Evolutionary conservation across 2,113 vertebrate genomes (phyloP), one percentile per base, ranked within the genome.

Genomic region (Tympanuchus pallidicinctus): DNA sequence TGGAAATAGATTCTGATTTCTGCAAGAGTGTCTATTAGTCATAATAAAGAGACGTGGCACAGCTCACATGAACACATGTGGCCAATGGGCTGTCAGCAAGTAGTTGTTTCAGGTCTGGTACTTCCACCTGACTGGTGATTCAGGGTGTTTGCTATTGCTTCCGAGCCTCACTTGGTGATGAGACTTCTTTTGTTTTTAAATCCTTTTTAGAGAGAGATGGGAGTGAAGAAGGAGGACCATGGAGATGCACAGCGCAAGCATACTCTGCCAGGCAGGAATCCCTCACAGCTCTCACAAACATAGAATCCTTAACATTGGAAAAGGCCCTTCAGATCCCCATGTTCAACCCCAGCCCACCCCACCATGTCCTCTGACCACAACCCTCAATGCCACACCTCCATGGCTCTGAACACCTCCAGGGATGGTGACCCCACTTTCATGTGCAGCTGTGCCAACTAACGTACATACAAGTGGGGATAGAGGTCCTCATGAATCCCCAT

Each of bases 21-120:
- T 94, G 89, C 91, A 56, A 91, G 71, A 80, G 91, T 88, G 67
- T 95, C 91, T 93, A 89, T 96, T 94, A 93, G 82, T 93, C 92
- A 93, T 32, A 50, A 77, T 56, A 71, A 85, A 90, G 78, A 86
- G 87, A 63, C 0, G 1, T 40, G 74, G 81, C 81, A 83, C 0
- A 2, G 73, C 40, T 65, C 56, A 50, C 54, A 64, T 0, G 6
- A 65, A 89, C 63, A 28, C 1, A 0, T 25, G 63, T 30, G 91
- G 89, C 92, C 90, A 63, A 7, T 12, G 75, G 38, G 77, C 57
- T 89, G 81, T 13, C 2, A 3, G 76, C 52, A 86, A 71, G 75
- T 45, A 10, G 66, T 88, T 25, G 1, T 57, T 69, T 0, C 22
- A 42, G 63, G 70, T 25, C 70, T 30, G 14, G 30, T 30, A 12